phyloP scores from a whole-genome alignment of 2,797 vertebrate genomes.

The Thalassophryne amazonica region DNA sequence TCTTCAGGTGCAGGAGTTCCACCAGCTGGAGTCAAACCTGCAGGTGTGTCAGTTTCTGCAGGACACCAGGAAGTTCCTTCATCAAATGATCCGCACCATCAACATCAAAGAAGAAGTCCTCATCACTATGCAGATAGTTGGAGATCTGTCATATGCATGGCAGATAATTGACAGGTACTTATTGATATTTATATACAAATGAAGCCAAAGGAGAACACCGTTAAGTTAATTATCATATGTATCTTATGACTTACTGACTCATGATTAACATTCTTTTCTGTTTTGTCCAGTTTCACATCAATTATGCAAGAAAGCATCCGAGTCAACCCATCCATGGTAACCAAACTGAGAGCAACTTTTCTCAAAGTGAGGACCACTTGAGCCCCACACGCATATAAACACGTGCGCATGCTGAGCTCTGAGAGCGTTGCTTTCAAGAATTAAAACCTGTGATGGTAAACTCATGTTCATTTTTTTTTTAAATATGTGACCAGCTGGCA shows the following conservation, averaged over 20 bases:
- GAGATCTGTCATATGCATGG: constrained; percentile 97
- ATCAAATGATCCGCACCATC: constrained; percentile 99
- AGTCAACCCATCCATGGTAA: constrained; percentile 94
- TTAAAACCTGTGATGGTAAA: not conserved
- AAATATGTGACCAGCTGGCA: constrained; percentile 80
- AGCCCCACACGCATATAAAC: not conserved
- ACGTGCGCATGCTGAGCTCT: not conserved
- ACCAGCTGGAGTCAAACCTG: constrained; percentile 95
- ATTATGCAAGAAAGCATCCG: constrained; percentile 99
- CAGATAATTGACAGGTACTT: constrained; percentile 95
- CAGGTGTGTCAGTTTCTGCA: constrained; percentile 98
- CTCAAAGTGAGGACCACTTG: constrained; percentile 82
- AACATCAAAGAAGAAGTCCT: constrained; percentile 98
- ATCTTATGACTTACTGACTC: not conserved
- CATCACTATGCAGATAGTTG: constrained; percentile 97
- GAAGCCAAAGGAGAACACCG: not conserved
- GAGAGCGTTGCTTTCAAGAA: not conserved
- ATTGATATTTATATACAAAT: not conserved
- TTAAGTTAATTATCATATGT: not conserved
- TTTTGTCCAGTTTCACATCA: constrained; percentile 85
- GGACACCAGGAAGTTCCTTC: constrained; percentile 95
- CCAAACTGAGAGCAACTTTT: constrained; percentile 96
- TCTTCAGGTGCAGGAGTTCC: constrained; percentile 94
- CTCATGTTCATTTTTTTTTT: constrained; percentile 21
- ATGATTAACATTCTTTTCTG: constrained; percentile 4